Conservation (phyloP, 2,113 vertebrate species). For the Odocoileus virginianus region DNA sequence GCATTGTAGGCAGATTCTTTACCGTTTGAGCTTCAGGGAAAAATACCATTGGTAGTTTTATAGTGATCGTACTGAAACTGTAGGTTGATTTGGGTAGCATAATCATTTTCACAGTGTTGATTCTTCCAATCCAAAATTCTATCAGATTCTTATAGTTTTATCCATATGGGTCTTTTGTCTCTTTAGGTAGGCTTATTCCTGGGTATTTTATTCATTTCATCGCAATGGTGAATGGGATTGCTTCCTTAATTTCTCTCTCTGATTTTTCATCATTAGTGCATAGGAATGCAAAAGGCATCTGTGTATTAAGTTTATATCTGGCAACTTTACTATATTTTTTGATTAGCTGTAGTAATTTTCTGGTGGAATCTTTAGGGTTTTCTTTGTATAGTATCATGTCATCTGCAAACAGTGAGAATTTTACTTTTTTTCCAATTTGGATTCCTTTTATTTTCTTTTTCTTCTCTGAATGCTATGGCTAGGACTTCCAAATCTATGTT, state of each 20-base stretch:
- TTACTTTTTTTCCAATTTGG: background rate
- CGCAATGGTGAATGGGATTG: background rate
- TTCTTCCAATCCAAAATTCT: background rate
- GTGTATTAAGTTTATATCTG: background rate
- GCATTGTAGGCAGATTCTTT: background rate
- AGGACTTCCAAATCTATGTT: background rate
- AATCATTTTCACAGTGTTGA: background rate
- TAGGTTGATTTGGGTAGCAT: background rate
- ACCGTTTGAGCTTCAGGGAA: fast-evolving
- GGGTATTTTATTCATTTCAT: background rate
- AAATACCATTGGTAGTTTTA: background rate
- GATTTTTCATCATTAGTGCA: background rate
- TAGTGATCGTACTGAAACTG: background rate
- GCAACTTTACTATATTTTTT: background rate
- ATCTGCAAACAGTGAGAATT: background rate
- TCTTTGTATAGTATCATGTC: background rate
- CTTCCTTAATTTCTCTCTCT: background rate
- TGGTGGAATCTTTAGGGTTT: background rate
- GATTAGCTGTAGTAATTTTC: background rate
- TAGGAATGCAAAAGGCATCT: background rate
- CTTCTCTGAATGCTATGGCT: background rate
- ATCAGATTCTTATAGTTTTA: background rate
- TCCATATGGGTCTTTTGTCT: background rate
- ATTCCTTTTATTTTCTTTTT: background rate
- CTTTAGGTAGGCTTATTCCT: background rate